These are phyloP conservation scores for Callaeas wilsoni DNA, from an alignment of 2,113 vertebrate species.

Conservation along the genomic window DNA sequence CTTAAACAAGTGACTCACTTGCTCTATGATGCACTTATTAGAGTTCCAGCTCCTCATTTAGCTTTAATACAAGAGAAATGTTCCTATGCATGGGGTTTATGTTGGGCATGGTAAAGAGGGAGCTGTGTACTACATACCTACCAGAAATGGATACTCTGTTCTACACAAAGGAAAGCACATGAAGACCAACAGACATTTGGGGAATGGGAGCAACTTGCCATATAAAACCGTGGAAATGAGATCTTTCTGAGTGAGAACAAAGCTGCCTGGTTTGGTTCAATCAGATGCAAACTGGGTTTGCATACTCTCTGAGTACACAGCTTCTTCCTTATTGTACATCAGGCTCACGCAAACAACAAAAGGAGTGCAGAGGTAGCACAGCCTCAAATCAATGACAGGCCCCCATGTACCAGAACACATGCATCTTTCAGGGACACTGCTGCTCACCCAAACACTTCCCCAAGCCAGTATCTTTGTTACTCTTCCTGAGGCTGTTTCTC, in stretches of 20 bases:
- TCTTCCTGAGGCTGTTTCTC: background rate
- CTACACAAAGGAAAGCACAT: background rate
- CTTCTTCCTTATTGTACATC: background rate
- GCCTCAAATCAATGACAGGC: background rate
- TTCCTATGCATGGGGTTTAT: background rate
- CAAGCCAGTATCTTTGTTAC: background rate
- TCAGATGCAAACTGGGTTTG: background rate
- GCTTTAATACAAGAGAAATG: background rate
- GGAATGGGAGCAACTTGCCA: background rate
- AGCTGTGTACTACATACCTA: background rate
- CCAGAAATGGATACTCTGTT: background rate
- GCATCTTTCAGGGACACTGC: background rate
- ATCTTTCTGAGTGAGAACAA: background rate
- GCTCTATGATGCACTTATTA: background rate
- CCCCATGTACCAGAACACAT: fast-evolving
- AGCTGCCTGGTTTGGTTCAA: background rate
- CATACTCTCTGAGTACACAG: background rate
- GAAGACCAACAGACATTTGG: background rate
- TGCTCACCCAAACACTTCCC: background rate
- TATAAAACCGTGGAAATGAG: background rate
- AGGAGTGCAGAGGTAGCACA: fast-evolving
- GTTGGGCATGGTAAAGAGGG: background rate
- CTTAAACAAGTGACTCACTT: background rate
- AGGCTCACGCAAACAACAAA: background rate
- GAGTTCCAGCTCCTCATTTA: background rate